These are phyloP conservation scores for Xanthia icteritia DNA, from an alignment of 2,888 invertebrate species.

Conservation along the genomic window DNA sequence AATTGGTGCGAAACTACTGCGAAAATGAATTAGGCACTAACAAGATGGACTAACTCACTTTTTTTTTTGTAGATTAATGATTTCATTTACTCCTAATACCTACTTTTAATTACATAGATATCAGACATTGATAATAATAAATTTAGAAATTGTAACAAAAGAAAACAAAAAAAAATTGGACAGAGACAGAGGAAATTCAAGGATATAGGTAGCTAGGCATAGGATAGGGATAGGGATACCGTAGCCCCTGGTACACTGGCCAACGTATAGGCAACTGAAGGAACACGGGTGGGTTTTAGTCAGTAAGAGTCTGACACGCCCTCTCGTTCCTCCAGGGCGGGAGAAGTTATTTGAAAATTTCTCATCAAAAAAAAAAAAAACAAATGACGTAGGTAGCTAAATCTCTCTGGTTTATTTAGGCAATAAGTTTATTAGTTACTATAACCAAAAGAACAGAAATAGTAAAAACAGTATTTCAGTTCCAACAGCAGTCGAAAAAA, in stretches of 20 bases:
- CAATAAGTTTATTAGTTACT: not conserved
- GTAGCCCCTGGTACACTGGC: too few relatives aligned
- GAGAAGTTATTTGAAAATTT: too few relatives aligned
- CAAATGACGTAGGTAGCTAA: too few relatives aligned
- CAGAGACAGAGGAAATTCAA: not conserved
- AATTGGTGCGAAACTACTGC: not conserved
- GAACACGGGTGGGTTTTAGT: too few relatives aligned
- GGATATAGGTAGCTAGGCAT: not conserved
- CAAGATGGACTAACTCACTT: not conserved
- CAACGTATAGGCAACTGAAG: too few relatives aligned
- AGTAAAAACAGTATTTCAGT: not conserved
- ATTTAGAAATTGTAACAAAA: not conserved
- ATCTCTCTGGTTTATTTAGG: not conserved
- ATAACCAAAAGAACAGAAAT: not conserved
- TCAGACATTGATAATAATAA: not conserved
- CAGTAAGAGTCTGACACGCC: too few relatives aligned
- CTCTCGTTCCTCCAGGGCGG: too few relatives aligned
- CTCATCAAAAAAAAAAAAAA: too few relatives aligned
- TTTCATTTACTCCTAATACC: not conserved
- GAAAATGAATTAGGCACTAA: not conserved
- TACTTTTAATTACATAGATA: not conserved
- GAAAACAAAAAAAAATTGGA: not conserved
- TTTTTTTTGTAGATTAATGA: not conserved
- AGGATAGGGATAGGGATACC: too few relatives aligned
- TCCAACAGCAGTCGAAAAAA: conserved; percentile 16